phyloP scores from a whole-genome alignment of 1,140 invertebrate species.

The Limonius californicus region DNA sequence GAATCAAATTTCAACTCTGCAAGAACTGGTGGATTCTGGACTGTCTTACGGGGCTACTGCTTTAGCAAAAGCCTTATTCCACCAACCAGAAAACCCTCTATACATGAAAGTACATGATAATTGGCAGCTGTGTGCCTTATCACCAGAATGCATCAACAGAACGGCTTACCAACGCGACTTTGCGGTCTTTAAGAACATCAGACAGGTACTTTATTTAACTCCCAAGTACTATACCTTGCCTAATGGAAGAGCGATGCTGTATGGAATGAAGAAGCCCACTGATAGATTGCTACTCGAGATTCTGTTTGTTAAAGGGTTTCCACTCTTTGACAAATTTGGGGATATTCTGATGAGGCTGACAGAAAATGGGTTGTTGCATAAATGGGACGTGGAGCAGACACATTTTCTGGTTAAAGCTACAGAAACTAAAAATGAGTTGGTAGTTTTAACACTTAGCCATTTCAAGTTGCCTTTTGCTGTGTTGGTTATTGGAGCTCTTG shows the following conservation, averaged over 20 bases:
- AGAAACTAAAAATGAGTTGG: too few relatives aligned
- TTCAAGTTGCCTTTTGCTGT: too few relatives aligned
- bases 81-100: conserved; percentile 3
- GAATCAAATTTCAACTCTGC: conserved; percentile 19
- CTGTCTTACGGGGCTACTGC: conserved; percentile 13
- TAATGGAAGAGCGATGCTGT: conserved; percentile 1
- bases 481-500: too few relatives aligned
- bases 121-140: conserved; percentile 12
- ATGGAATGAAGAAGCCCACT: conserved; percentile 1
- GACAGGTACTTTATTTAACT: conserved; percentile 15
- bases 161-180: conserved; percentile 16
- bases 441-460: too few relatives aligned
- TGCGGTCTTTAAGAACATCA: conserved; percentile 14
- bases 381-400: conserved; percentile 19
- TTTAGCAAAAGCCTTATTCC: conserved; percentile 1
- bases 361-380: conserved; percentile 20
- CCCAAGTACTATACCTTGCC: not conserved
- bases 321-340: not conserved
- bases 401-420: too few relatives aligned
- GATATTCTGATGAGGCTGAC: not conserved
- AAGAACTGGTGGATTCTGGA: conserved; percentile 18
- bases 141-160: conserved; percentile 13
- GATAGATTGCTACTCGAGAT: not conserved
- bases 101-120: conserved; percentile 4
- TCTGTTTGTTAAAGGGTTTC: conserved; percentile 10